These are phyloP conservation scores for Oceanites oceanicus DNA, from an alignment of 2,113 vertebrate species.

Conservation along the genomic window DNA sequence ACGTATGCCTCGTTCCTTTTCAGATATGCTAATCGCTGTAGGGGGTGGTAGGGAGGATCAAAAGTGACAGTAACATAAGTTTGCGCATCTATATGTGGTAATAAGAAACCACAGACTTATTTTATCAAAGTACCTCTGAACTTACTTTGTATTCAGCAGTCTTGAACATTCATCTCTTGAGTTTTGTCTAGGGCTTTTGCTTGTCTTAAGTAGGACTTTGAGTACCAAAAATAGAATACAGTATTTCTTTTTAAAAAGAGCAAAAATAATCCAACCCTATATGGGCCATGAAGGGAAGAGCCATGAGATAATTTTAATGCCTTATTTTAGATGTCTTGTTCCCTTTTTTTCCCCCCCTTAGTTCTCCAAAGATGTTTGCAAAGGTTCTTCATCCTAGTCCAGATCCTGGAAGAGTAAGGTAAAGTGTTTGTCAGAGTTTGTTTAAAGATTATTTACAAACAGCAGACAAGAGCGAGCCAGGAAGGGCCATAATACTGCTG, in stretches of 20 bases:
- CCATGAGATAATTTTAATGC: background rate
- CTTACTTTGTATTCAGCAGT: conserved; percentile 49
- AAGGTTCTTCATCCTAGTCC: background rate
- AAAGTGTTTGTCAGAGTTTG: background rate
- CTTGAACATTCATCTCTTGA: conserved; percentile 39
- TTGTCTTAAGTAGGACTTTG: conserved; percentile 37
- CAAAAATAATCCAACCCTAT: background rate
- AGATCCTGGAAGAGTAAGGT: background rate
- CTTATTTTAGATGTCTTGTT: background rate
- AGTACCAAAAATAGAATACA: conserved; percentile 29
- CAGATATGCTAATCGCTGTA: background rate
- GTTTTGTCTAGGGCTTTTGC: conserved; percentile 56
- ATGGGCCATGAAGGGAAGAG: background rate
- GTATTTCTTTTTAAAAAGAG: background rate
- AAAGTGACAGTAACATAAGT: conserved; percentile 29
- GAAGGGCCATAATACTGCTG: background rate
- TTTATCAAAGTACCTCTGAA: conserved; percentile 54
- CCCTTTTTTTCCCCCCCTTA: no score
- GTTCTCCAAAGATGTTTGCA: background rate
- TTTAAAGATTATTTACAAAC: background rate
- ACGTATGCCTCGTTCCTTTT: accelerated
- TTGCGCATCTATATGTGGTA: conserved; percentile 37
- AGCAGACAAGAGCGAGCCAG: background rate
- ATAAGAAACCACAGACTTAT: conserved; percentile 61
- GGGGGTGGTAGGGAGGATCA: conserved; percentile 26